Percentiles rank a stretch among this genome's conserved stretches.
Evolutionary conservation across 1,140 invertebrate genomes (phyloP).

Genomic region (Schlechtendalia chinensis): DNA sequence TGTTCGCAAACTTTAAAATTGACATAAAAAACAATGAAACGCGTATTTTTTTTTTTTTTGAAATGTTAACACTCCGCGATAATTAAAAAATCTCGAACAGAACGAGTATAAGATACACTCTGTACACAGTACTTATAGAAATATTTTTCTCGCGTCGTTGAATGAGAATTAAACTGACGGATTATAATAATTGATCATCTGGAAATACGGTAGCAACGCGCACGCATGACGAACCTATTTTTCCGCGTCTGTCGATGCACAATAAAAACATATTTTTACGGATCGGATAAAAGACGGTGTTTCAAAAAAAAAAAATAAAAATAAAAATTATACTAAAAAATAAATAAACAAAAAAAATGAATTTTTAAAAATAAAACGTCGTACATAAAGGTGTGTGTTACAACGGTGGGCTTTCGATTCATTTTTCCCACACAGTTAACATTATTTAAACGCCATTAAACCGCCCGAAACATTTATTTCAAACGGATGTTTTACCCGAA

Average conservation of each 20-base stretch:
- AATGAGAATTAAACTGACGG: not conserved
- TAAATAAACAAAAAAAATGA: conserved; percentile 17
- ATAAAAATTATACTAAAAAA: conserved; percentile 3
- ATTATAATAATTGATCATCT: too few species aligned
- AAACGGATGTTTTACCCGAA: not conserved
- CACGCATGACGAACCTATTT: not conserved
- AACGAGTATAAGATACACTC: too few species aligned
- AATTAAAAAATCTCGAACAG: too few species aligned
- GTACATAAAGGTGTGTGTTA: not conserved
- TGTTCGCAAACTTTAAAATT: too few species aligned
- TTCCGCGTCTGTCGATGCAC: not conserved
- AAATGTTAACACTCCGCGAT: too few species aligned
- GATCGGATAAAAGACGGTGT: conserved; percentile 11
- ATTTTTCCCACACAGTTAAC: conserved; percentile 24
- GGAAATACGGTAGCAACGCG: not conserved
- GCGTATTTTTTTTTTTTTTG: too few species aligned
- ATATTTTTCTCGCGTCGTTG: not conserved
- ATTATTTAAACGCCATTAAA: conserved; percentile 45
- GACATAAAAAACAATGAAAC: too few species aligned
- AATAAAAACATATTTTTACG: conserved; percentile 1
- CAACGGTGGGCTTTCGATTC: not conserved
- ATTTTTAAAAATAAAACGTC: conserved; percentile 11
- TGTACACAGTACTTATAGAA: too few species aligned
- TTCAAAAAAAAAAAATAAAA: not conserved
- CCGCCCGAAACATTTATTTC: conserved; percentile 26